phyloP scores from a whole-genome alignment of 2,888 invertebrate species.

The Yponomeuta evonymella region DNA sequence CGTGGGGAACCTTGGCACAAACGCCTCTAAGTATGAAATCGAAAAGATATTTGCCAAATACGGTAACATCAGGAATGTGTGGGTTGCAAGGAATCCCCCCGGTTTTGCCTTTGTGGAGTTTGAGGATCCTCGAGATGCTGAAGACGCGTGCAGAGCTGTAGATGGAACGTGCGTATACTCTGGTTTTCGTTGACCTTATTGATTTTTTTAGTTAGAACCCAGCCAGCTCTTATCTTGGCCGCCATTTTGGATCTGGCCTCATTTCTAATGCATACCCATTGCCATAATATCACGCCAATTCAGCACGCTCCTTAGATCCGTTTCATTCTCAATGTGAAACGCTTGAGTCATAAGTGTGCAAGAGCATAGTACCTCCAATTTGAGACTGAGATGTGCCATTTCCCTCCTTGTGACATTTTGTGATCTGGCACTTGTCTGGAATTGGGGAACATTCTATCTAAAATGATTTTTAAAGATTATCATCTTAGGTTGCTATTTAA shows the following conservation, averaged over 20 bases:
- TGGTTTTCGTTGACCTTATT: neutral
- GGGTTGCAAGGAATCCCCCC: conserved; percentile 95
- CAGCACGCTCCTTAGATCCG: conserved; percentile 74
- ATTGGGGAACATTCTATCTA: conserved; percentile 57
- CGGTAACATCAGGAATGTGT: conserved; percentile 92
- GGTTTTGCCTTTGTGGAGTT: conserved; percentile 94
- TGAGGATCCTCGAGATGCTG: conserved; percentile 91
- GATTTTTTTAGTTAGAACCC: neutral
- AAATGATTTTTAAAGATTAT: neutral
- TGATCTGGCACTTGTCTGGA: conserved; percentile 46
- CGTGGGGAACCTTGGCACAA: conserved; percentile 93
- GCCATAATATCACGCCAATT: neutral
- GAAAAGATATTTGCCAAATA: conserved; percentile 92
- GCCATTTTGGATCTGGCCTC: conserved; percentile 25
- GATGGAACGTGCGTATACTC: conserved; percentile 79
- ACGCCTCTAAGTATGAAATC: conserved; percentile 92
- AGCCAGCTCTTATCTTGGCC: conserved; percentile 2
- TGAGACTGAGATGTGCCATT: conserved; percentile 51
- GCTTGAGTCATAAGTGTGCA: conserved; percentile 76
- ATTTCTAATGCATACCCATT: neutral
- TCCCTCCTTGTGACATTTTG: conserved; percentile 12
- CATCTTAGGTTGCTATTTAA: too few species aligned
- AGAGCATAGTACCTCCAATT: conserved; percentile 64
- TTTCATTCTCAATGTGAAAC: conserved; percentile 64
- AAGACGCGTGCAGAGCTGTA: conserved; percentile 88